phyloP scores from a whole-genome alignment of 2,113 vertebrate genomes.

The Euleptes europaea region DNA sequence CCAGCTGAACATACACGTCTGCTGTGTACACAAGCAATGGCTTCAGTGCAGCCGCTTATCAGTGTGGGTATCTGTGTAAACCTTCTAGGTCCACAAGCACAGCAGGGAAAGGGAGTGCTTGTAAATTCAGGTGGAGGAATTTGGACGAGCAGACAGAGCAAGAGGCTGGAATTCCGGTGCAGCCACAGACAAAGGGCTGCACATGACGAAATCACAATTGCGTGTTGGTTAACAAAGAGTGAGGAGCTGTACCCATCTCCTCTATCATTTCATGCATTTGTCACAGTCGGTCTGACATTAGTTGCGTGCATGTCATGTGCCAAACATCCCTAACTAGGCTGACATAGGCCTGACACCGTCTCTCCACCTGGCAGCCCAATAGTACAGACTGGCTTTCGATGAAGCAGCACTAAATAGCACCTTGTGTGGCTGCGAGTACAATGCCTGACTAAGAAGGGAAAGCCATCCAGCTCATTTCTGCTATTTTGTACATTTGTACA shows the following conservation, averaged over 20 bases:
- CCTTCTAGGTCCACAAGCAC: not conserved
- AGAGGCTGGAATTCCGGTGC: not conserved
- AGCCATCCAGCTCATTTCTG: not conserved
- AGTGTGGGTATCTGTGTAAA: not conserved
- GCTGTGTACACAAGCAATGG: constrained; percentile 8
- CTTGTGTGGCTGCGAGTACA: not conserved
- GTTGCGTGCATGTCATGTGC: not conserved
- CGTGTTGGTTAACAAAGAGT: not conserved
- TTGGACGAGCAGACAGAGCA: not conserved
- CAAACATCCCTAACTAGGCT: not conserved
- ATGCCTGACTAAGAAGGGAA: too few relatives aligned
- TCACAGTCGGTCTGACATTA: not conserved
- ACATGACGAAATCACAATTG: not conserved
- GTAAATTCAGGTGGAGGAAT: not conserved
- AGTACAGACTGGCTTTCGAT: not conserved
- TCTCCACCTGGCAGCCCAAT: not conserved
- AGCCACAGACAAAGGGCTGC: not conserved
- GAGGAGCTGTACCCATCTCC: not conserved
- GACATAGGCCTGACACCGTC: not conserved
- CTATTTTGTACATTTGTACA: too few relatives aligned
- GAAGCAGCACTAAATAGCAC: not conserved
- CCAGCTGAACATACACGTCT: not conserved
- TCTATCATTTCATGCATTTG: not conserved
- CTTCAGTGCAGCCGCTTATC: not conserved
- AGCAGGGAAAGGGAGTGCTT: not conserved